These are phyloP conservation scores for Tympanoctomys barrerae DNA, from an alignment of 2,797 vertebrate genomes.

Conservation along the genomic window DNA sequence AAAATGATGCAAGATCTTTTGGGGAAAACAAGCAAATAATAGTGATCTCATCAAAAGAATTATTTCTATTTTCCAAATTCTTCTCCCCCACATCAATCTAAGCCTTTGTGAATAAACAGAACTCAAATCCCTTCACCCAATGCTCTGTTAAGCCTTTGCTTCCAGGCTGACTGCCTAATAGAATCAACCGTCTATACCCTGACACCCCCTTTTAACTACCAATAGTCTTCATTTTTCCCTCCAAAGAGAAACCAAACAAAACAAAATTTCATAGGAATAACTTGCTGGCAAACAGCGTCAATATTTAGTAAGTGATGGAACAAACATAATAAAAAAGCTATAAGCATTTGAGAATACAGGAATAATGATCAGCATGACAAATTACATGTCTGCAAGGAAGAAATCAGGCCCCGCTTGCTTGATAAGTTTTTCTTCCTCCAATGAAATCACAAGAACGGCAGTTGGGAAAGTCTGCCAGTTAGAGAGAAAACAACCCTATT, in stretches of 20 bases:
- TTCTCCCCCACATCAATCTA: not conserved
- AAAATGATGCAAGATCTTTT: slow-evolving; percentile 17
- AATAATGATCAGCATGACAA: not conserved
- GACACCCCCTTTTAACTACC: not conserved
- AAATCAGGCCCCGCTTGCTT: not conserved
- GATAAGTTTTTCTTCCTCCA: not conserved
- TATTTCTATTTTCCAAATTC: not conserved
- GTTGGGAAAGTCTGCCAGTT: not conserved
- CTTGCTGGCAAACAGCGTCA: not conserved
- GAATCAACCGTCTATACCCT: not conserved
- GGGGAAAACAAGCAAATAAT: not conserved
- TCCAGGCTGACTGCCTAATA: not conserved
- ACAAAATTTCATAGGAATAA: not conserved
- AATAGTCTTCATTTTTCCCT: not conserved
- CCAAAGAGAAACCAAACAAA: not conserved
- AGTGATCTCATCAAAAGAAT: not conserved
- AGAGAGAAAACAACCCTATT: not conserved
- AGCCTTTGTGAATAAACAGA: not conserved
- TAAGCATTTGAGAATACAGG: not conserved
- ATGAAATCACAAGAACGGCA: not conserved
- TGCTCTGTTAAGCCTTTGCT: not conserved
- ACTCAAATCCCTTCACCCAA: not conserved
- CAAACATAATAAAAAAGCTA: slow-evolving; percentile 19
- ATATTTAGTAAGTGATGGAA: slow-evolving; percentile 6
- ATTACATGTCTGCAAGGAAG: not conserved